Evolutionary conservation across 2,113 vertebrate genomes (phyloP), one percentile per base, ranked within the genome.

Genomic region (Pholis gunnellus): DNA sequence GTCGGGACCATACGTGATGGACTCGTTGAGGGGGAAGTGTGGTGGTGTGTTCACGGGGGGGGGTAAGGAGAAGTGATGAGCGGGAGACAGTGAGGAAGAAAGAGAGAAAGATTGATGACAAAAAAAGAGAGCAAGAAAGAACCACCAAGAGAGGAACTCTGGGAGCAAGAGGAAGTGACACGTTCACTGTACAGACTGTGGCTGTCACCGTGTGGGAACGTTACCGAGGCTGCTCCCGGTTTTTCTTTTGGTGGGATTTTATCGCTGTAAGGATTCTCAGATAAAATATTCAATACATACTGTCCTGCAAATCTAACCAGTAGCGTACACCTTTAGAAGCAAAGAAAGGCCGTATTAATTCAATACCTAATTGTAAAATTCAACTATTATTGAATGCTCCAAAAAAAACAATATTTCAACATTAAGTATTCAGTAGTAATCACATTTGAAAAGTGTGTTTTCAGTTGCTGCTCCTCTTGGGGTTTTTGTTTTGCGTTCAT

Each of bases 171-270:
- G 75, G 80, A 87, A 79, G 82, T 74, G 89, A 88, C 82, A 64
- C 74, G 81, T 87, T 78, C 83, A 82, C 69, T 82, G 88, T 42
- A 80, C 70, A 85, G 59, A 75, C 81, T 87, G 50, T 63, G 74
- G 69, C 76, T 83, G 84, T 81, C 82, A 78, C 57, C 44, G 5
- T 54, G 82, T 54, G 72, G 82, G 72, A 75, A 61, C 77, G 79
- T 71, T 46, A 74, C 70, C 72, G 54, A 50, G 74, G 29, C 2
- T 60, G 17, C 25, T 59, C 2, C 25, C 7, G 25, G 56, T 14
- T 29, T 59, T 18, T 29, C 6, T 42, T 44, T 42, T 50, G 13
- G 36, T 31, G 36, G 15, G 22, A 52, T 15, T 52, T 52, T 14
- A 29, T 5, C 7, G 25, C 56, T 15, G 25, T 29, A 29, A 59